These are phyloP conservation scores for Microcebus lehilahytsara DNA, from an alignment of 2,113 vertebrate genomes.

Conservation along the genomic window DNA sequence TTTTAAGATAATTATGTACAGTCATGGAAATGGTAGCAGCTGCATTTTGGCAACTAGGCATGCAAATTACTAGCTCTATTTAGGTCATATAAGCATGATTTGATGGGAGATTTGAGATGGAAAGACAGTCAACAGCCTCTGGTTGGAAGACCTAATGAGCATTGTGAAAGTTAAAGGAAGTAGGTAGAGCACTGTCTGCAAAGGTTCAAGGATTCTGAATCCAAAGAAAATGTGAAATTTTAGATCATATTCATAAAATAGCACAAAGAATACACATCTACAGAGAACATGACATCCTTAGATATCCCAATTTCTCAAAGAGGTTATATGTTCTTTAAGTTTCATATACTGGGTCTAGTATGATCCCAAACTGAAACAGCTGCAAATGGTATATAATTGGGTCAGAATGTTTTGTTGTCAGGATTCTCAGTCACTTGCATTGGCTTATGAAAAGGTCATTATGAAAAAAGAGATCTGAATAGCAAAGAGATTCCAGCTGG, in stretches of 20 bases:
- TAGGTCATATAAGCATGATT: constrained; percentile 62
- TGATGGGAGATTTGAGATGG: constrained; percentile 70
- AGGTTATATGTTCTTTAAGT: constrained; percentile 26
- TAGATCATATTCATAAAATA: background rate
- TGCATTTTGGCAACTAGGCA: constrained; percentile 71
- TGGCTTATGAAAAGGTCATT: constrained; percentile 74
- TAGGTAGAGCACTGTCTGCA: background rate
- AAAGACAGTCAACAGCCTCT: constrained; percentile 58
- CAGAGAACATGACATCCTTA: background rate
- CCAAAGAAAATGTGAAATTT: constrained; percentile 31
- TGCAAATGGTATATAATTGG: constrained; percentile 70
- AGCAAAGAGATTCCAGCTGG: constrained; percentile 74
- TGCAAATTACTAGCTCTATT: constrained; percentile 77
- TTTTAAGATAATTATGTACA: constrained; percentile 73
- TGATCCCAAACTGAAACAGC: constrained; percentile 59
- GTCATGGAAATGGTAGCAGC: constrained; percentile 75
- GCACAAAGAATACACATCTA: background rate
- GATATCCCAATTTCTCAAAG: constrained; percentile 2
- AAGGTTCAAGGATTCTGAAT: constrained; percentile 12
- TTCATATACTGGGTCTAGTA: constrained; percentile 34
- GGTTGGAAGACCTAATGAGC: constrained; percentile 37
- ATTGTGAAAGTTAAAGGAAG: constrained; percentile 52
- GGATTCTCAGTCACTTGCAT: constrained; percentile 65
- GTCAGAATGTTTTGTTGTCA: constrained; percentile 74
- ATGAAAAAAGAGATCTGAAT: constrained; percentile 61